phyloP scores from a whole-genome alignment of 1,140 invertebrate genomes.

The Drosophila arizonae region DNA sequence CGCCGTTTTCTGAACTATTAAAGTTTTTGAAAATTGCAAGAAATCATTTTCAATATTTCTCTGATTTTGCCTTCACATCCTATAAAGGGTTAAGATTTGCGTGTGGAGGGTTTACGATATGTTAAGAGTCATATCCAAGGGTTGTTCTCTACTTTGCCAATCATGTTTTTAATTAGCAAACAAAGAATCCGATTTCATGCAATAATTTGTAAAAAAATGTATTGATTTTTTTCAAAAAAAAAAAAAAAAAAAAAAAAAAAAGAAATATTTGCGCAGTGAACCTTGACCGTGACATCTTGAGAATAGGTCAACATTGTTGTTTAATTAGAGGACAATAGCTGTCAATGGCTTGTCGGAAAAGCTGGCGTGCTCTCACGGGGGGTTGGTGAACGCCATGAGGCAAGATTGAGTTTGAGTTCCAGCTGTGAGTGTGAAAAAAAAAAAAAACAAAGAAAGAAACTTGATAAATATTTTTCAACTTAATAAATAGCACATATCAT shows the following conservation, averaged over 20 bases:
- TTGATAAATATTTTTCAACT: too few relatives aligned
- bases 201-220: constrained; percentile 22
- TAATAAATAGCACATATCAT: too few relatives aligned
- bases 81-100: constrained; percentile 9
- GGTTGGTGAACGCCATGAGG: constrained; percentile 2
- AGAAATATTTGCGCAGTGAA: constrained; percentile 40
- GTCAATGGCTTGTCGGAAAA: constrained; percentile 57
- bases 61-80: constrained; percentile 25
- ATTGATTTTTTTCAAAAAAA: constrained; percentile 40
- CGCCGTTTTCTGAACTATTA: too few relatives aligned
- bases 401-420: constrained; percentile 27
- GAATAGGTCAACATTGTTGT: constrained; percentile 78
- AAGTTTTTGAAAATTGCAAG: background rate
- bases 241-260: constrained; percentile 29
- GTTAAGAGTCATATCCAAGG: constrained; percentile 5
- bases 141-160: constrained; percentile 37
- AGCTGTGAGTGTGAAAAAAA: constrained; percentile 45
- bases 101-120: constrained; percentile 31
- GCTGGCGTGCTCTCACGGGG: background rate
- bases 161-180: constrained; percentile 70
- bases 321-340: constrained; percentile 78
- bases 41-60: background rate
- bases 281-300: constrained; percentile 64
- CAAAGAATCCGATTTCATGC: constrained; percentile 49
- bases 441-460: too few relatives aligned